phyloP scores from a whole-genome alignment of 2,113 vertebrate genomes.

The Carassius gibelio region DNA sequence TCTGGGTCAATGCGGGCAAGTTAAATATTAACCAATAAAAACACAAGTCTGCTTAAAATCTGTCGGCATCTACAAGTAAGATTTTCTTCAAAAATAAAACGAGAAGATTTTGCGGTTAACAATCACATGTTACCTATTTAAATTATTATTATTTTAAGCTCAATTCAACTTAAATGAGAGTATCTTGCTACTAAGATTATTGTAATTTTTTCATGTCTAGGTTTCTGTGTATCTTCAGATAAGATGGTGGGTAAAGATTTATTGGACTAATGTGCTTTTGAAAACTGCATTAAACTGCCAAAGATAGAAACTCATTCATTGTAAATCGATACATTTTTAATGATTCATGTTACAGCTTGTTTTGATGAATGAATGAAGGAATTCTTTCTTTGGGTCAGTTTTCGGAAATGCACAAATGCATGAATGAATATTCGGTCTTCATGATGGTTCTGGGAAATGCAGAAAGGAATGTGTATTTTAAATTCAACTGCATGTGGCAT shows the following conservation, averaged over 20 bases:
- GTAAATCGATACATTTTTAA: not conserved
- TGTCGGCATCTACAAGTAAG: not conserved
- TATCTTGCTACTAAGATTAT: not conserved
- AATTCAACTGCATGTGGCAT: not conserved
- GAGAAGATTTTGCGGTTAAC: not conserved
- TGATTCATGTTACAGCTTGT: not conserved
- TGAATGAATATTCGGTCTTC: not conserved
- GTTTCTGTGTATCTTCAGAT: not conserved
- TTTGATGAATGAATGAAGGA: not conserved
- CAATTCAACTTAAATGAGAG: not conserved
- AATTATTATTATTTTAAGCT: not conserved
- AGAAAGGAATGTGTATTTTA: not conserved
- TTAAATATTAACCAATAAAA: conserved; percentile 44
- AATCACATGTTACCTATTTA: not conserved
- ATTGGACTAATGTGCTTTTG: not conserved
- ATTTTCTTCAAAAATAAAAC: not conserved
- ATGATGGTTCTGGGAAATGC: too few relatives aligned
- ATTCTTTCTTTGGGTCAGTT: conserved; percentile 8
- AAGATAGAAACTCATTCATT: conserved; percentile 1
- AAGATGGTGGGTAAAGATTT: not conserved
- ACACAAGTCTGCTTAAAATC: conserved; percentile 3
- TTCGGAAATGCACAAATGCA: conserved; percentile 15
- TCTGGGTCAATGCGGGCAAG: conserved; percentile 27
- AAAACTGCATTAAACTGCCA: not conserved
- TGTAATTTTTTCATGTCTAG: not conserved